Evolutionary conservation across 1,140 invertebrate species (phyloP).

Genomic region (Drosophila burlai): DNA sequence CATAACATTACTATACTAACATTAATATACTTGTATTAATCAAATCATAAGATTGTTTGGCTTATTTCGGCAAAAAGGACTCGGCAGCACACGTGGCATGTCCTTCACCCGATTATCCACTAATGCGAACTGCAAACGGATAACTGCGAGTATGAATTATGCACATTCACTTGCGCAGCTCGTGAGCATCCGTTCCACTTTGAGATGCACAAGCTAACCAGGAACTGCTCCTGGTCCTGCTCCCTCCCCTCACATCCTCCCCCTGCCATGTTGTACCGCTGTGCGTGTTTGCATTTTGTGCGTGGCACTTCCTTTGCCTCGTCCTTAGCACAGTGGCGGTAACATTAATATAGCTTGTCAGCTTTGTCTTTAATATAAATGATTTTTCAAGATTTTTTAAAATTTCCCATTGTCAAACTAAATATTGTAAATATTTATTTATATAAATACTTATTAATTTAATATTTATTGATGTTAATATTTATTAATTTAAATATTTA

Average conservation of each 20-base stretch:
- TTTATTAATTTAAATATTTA: no score
- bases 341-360: background rate
- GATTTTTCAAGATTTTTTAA: background rate
- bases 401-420: no score
- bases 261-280: constrained; percentile 22
- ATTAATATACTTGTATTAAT: background rate
- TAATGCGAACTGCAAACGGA: constrained; percentile 58
- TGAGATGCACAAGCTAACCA: constrained; percentile 38
- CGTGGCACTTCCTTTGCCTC: constrained; percentile 14
- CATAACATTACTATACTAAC: background rate
- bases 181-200: constrained; percentile 37
- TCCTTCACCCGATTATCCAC: constrained; percentile 65
- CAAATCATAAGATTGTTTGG: background rate
- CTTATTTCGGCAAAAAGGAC: constrained; percentile 1
- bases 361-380: background rate
- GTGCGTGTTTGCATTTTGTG: constrained; percentile 67
- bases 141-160: constrained; percentile 68
- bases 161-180: constrained; percentile 63
- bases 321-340: constrained; percentile 10
- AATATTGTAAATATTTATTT: no score
- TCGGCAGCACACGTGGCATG: constrained; percentile 22
- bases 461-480: no score
- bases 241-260: background rate
- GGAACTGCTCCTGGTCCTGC: constrained; percentile 2
- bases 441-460: no score